phyloP scores from a whole-genome alignment of 2,797 vertebrate genomes.

The Petrocephalus schoutedeni region DNA sequence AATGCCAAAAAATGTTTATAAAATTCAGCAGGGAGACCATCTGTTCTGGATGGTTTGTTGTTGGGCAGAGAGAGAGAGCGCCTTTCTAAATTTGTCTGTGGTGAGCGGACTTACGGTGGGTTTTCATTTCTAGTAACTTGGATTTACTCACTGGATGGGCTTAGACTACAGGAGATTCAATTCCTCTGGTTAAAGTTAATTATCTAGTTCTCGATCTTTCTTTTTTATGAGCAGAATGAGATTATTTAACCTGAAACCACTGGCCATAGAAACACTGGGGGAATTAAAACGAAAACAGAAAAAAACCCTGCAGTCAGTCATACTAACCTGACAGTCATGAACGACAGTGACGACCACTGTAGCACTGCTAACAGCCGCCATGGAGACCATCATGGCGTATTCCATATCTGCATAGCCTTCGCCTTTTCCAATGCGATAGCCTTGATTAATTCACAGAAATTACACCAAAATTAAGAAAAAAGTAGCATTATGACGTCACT shows the following conservation, averaged over 20 bases:
- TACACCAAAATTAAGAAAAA: neutral
- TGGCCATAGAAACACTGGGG: neutral
- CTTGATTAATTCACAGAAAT: conserved; percentile 57
- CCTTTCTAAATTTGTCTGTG: neutral
- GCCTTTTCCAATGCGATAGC: conserved; percentile 91
- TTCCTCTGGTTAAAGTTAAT: neutral
- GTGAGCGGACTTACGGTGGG: neutral
- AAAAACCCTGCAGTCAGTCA: neutral
- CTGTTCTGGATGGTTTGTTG: neutral
- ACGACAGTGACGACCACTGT: conserved; percentile 85
- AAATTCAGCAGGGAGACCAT: neutral
- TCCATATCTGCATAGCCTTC: conserved; percentile 94
- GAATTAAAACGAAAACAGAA: neutral
- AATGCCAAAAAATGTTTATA: neutral
- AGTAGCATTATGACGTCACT: neutral
- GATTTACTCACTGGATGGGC: neutral
- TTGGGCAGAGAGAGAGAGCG: neutral
- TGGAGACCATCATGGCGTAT: conserved; percentile 88
- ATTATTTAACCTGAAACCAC: neutral
- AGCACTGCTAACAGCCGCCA: conserved; percentile 72
- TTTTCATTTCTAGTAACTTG: neutral
- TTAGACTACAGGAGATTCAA: neutral
- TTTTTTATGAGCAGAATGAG: neutral
- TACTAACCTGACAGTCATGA: conserved; percentile 88
- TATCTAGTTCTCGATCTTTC: neutral